Evolutionary conservation across 64 coral and sea anemone genomes (phyloP), one percentile per base, ranked within the genome.

Genomic region (Pachyseris speciosa): DNA sequence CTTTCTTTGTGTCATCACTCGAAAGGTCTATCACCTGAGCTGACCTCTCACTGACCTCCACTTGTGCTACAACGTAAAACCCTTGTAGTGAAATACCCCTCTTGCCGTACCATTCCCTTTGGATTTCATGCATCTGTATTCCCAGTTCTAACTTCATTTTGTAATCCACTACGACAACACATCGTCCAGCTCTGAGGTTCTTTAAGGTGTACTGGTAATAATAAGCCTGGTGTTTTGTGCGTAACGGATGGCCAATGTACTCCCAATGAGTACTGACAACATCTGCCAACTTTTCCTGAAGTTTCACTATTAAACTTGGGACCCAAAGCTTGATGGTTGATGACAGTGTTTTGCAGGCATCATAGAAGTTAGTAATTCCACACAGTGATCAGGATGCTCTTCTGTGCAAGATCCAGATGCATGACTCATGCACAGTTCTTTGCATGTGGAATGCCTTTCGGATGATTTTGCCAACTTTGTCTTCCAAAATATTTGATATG

Each of bases 71-170:
- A 79, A 55, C 75, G 19, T 79, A 79, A 79, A 79, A 79, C 44
- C 75, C 48, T 16, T 79, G 75, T n/a, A 57, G 44, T 53, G 75
- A 79, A 55, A 79, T 50, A 53, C 75, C 75, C 44, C 75, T 27
- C 47, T 79, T 57, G n/a, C 75, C 75, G 37, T 52, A 79, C 75
- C 75, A 79, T n/a, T 79, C 47, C 24, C 75, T 27, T 58, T 79
- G 75, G 13, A 32, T 57, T 41, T 79, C 75, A 32, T 7, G 44
- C 19, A 31, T 79, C 47, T 45, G 25, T 53, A 28, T 79, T 15
- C 75, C 75, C n/a, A 79, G 75, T 79, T 79, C 75, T 7, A 79
- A n/a, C 44, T 79, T 79, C 75, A 79, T 79, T 79, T 79, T 79
- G 3, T 79, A 79, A 37, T 79, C 75, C 26, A 50, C 47, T 32